Base-by-base conservation (phyloP, 2,113 vertebrate species). In the Macaca fascicularis region DNA sequence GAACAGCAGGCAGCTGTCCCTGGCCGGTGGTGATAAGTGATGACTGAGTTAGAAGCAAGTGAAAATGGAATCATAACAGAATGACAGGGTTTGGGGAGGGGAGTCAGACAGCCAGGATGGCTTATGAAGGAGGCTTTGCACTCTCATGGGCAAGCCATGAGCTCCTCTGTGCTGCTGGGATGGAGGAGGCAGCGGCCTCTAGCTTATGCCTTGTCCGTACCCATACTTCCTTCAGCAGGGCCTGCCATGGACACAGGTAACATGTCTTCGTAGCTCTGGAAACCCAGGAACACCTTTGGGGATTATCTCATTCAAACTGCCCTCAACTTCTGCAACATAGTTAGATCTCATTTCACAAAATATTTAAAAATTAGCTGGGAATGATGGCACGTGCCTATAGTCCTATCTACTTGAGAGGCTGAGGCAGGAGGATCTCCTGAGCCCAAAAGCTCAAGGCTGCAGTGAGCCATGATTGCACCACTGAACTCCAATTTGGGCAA, bases 1-100 rank as follows among this genome's bases (percentile, higher is more conserved):
- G 97, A 97, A 61, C 92, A 96, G 84, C 57, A 81, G 93, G 64
- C 43, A 84, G 64, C 27, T n/a, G 5, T 81, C 84, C 76, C 83
- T 92, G 88, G 70, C 64, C 94, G 88, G 92, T 82, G 92, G 57
- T 92, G 83, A 85, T 93, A 97, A 95, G 96, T 92, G 97, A 95
- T 85, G 97, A 72, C 83, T 80, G 84, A 81, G 75, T 67, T 48
- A 27, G 92, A 81, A 93, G 92, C 75, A 96, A 96, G 97, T 97
- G 97, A 95, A 95, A 98, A 97, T 98, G 94, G 96, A 97, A 98
- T 96, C 45, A 1, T 74, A 90, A 92, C n/a, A 87, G 64, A 64
- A 78, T 84, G 93, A 48, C 80, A 72, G 30, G 27, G 25, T 61
- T 55, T 69, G 74, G 82, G 43, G 30, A 27, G 38, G 25, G 40